A percentile compares a stretch with the other conserved stretches of the same genome.
These are phyloP conservation scores for Neocrepidodera transversa DNA, from an alignment of 2,888 invertebrate species.

Conservation along the genomic window DNA sequence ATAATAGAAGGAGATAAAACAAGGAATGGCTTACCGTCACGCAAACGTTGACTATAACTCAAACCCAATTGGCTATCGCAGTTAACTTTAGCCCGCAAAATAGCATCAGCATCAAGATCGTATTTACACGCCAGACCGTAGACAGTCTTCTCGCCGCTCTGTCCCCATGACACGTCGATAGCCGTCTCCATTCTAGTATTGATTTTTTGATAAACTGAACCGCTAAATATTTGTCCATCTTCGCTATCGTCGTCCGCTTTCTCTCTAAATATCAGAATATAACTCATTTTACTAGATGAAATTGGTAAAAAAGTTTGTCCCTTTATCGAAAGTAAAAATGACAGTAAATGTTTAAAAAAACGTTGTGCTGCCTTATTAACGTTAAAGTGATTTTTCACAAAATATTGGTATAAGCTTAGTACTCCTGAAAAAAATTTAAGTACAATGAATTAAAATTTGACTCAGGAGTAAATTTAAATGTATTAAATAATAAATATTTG, in stretches of 20 bases:
- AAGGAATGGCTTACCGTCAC: constrained; percentile 1
- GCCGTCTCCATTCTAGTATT: not conserved
- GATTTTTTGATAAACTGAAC: not conserved
- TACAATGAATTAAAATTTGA: too few species aligned
- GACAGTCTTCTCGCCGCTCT: not conserved
- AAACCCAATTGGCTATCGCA: not conserved
- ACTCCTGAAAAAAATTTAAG: too few species aligned
- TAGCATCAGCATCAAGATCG: not conserved
- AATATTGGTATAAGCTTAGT: too few species aligned
- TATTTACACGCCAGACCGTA: not conserved
- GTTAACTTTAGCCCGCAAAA: not conserved
- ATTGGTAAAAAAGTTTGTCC: constrained; percentile 5
- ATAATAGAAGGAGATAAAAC: too few species aligned
- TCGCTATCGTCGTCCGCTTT: not conserved
- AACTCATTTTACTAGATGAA: constrained; percentile 6
- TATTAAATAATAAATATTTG: too few species aligned
- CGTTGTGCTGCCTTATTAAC: too few species aligned
- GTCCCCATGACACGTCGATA: not conserved
- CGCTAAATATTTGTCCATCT: not conserved
- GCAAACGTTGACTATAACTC: constrained; percentile 5
- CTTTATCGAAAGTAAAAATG: not conserved
- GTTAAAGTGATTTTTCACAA: too few species aligned
- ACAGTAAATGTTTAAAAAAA: too few species aligned
- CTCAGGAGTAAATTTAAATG: too few species aligned
- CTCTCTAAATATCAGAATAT: constrained; percentile 16